These are phyloP conservation scores for Chaetodon auriga DNA, from an alignment of 2,113 vertebrate species.

Conservation along the genomic window DNA sequence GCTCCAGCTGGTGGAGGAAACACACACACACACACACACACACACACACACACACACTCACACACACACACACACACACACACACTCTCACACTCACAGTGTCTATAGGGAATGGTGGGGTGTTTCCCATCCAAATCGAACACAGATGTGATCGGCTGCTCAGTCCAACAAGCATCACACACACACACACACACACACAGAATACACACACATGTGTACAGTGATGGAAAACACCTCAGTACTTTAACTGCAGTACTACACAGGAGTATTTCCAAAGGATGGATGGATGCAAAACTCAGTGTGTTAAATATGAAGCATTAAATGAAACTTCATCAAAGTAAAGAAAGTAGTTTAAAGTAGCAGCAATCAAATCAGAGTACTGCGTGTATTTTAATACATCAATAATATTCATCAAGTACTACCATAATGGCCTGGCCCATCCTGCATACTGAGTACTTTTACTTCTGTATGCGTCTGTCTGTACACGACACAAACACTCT, in stretches of 20 bases:
- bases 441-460: no score
- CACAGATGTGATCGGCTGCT: slow-evolving; percentile 50
- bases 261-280: background rate
- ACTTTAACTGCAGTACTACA: background rate
- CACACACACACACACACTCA: background rate
- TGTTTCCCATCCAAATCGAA: slow-evolving; percentile 56
- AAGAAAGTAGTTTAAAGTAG: no score
- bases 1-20: slow-evolving; percentile 21
- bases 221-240: background rate
- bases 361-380: no score
- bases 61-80: slow-evolving; percentile 1
- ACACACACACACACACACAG: background rate
- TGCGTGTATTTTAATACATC: no score
- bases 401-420: no score
- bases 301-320: no score
- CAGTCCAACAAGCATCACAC: background rate
- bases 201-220: background rate
- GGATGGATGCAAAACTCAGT: no score
- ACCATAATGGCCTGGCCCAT: no score
- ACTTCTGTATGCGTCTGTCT: no score
- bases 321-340: no score
- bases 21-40: slow-evolving; percentile 13
- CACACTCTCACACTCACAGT: background rate
- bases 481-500: no score
- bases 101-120: slow-evolving; percentile 32